Conservation (phyloP, 2,797 vertebrate genomes). For the Bufotes viridis region DNA sequence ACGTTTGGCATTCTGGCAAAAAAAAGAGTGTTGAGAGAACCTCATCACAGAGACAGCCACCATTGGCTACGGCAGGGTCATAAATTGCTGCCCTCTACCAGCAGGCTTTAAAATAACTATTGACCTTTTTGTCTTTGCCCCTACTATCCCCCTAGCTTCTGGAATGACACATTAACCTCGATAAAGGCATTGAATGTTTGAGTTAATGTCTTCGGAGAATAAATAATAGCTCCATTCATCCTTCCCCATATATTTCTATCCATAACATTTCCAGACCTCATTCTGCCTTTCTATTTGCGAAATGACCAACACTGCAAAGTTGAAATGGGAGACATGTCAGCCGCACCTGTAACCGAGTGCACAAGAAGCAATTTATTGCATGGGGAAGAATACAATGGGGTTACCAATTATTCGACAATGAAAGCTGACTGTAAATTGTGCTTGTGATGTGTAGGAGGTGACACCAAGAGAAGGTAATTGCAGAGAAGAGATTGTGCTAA, state of each 20-base stretch:
- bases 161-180: neutral
- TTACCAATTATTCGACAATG: conserved; percentile 37
- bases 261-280: neutral
- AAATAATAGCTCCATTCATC: neutral
- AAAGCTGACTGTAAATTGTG: neutral
- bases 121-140: too few species aligned
- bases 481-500: conserved; percentile 13
- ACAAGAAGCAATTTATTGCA: conserved; percentile 3
- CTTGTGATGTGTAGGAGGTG: conserved; percentile 26
- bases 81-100: too few species aligned
- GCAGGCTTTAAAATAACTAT: too few species aligned
- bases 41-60: too few species aligned
- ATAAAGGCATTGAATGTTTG: neutral
- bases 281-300: neutral
- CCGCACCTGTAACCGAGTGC: neutral
- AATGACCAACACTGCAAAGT: neutral
- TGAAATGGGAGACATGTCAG: neutral
- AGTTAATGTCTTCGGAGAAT: neutral
- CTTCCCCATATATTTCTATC: neutral
- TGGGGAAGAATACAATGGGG: neutral
- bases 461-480: conserved; percentile 31
- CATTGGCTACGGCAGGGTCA: too few species aligned
- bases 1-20: too few species aligned
- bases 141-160: neutral
- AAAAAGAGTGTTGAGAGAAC: too few species aligned